Evolutionary conservation across 2,888 invertebrate genomes (phyloP).

Genomic region (Galeopsomyia nigrocyanea): DNA sequence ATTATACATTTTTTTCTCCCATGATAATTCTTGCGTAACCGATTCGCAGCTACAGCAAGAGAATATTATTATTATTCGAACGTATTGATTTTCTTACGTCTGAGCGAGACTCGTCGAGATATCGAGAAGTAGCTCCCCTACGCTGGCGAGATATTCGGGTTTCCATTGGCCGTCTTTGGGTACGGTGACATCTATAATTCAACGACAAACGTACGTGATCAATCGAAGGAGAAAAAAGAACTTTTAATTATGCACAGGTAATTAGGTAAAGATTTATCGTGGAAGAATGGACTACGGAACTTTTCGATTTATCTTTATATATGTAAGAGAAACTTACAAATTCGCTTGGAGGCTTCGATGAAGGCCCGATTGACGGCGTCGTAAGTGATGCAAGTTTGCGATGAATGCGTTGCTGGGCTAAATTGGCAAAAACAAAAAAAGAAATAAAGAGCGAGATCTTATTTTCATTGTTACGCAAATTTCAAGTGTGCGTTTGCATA

Average conservation of each 20-base stretch:
- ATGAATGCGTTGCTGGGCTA: slow-evolving; percentile 71
- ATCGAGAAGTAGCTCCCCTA: slow-evolving; percentile 88
- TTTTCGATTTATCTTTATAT: background rate
- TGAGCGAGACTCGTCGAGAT: slow-evolving; percentile 86
- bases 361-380: slow-evolving; percentile 92
- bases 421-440: slow-evolving; percentile 24
- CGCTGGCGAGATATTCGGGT: slow-evolving; percentile 86
- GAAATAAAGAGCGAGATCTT: slow-evolving; percentile 18
- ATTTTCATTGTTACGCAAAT: slow-evolving; percentile 3
- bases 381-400: slow-evolving; percentile 88
- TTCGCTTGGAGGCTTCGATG: slow-evolving; percentile 87
- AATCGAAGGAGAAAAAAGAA: background rate
- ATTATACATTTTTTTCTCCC: background rate
- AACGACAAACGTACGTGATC: background rate
- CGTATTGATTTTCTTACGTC: slow-evolving; percentile 74
- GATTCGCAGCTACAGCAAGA: background rate
- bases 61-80: background rate
- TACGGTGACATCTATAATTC: slow-evolving; percentile 80
- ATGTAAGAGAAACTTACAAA: slow-evolving; percentile 74
- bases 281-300: background rate
- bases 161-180: slow-evolving; percentile 85
- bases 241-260: background rate
- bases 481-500: background rate
- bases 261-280: background rate
- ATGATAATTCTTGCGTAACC: background rate